phyloP scores from a whole-genome alignment of 1,140 invertebrate species.

The Bombyx mandarina region DNA sequence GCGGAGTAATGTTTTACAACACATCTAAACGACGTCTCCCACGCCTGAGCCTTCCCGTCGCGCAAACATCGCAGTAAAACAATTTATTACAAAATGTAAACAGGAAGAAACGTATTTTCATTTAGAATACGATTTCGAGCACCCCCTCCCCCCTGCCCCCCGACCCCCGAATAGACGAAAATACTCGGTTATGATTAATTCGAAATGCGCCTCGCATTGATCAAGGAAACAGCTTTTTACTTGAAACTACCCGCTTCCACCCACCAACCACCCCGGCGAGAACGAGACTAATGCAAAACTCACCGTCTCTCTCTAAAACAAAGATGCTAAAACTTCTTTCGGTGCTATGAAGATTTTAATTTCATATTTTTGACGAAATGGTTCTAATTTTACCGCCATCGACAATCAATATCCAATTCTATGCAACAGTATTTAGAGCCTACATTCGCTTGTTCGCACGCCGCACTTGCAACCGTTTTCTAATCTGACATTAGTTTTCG shows the following conservation, averaged over 20 bases:
- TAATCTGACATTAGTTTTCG: constrained; percentile 69
- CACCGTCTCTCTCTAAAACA: constrained; percentile 66
- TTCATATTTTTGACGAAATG: constrained; percentile 70
- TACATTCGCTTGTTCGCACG: constrained; percentile 11
- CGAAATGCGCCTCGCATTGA: constrained; percentile 66
- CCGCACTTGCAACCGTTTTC: constrained; percentile 61
- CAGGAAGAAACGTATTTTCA: constrained; percentile 68
- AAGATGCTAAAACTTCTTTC: constrained; percentile 71
- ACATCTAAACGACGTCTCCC: no score
- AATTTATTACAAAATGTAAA: constrained; percentile 70
- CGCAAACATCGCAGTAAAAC: constrained; percentile 59
- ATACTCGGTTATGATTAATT: constrained; percentile 71
- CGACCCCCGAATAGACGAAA: constrained; percentile 58
- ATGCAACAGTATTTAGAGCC: constrained; percentile 9
- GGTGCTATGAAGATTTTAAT: constrained; percentile 71
- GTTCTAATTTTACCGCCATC: constrained; percentile 53
- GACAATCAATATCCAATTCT: constrained; percentile 22
- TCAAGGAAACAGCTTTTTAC: constrained; percentile 67
- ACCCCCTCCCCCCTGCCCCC: constrained; percentile 22
- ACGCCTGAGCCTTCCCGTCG: neutral
- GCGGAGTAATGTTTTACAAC: no score
- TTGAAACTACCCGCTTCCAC: constrained; percentile 58
- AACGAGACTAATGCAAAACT: constrained; percentile 63
- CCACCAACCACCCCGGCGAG: constrained; percentile 23
- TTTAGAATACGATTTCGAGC: constrained; percentile 64